Conservation (phyloP, 2,113 vertebrate species). For the Silurus glanis region DNA sequence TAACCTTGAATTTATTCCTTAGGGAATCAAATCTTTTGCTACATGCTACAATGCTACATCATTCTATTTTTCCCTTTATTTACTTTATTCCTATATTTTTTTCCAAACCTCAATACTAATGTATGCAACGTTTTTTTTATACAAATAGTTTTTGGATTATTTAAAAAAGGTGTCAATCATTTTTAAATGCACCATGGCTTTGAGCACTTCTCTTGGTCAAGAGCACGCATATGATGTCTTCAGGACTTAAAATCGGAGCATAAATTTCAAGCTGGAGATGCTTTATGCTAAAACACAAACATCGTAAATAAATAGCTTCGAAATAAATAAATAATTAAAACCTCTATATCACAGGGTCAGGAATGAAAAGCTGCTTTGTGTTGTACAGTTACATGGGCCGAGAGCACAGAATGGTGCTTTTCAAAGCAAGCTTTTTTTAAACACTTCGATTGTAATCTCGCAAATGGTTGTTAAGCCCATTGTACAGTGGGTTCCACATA, state of each 20-base stretch:
- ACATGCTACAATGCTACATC: too few relatives aligned
- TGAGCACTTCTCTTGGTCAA: too few relatives aligned
- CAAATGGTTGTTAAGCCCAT: constrained; percentile 1
- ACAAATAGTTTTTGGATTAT: background rate
- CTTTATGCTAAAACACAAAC: background rate
- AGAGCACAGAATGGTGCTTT: background rate
- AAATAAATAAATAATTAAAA: background rate
- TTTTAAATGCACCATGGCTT: background rate
- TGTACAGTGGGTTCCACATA: background rate
- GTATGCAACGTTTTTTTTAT: background rate
- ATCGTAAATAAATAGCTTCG: background rate
- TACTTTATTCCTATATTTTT: too few relatives aligned
- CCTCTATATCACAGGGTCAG: background rate
- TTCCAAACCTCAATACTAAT: background rate
- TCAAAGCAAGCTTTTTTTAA: background rate
- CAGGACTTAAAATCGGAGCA: background rate
- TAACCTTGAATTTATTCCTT: background rate
- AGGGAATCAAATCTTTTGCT: background rate
- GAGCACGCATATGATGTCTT: background rate
- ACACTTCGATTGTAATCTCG: background rate
- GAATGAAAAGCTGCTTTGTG: constrained; percentile 9
- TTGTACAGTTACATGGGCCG: background rate
- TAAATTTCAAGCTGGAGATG: background rate
- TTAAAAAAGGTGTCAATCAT: background rate
- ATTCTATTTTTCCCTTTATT: too few relatives aligned